Evolutionary conservation across 1,140 invertebrate species (phyloP).

Genomic region (Tachypleus tridentatus): DNA sequence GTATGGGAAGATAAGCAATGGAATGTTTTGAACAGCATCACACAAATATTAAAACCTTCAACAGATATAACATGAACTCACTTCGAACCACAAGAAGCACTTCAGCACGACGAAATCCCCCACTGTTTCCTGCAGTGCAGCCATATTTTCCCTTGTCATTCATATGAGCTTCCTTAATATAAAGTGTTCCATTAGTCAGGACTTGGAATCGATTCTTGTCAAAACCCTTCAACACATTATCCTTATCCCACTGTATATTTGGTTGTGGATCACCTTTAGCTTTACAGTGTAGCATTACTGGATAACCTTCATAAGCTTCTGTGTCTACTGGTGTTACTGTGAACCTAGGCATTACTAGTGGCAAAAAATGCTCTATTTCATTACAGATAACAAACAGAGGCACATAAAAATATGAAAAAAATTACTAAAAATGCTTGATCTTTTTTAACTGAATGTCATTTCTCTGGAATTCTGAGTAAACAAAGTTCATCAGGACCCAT

Average conservation of each 20-base stretch:
- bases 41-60: too few species aligned
- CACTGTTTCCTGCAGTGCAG: conserved; percentile 82
- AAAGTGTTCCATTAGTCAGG: conserved; percentile 68
- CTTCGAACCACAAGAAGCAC: conserved; percentile 55
- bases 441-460: too few species aligned
- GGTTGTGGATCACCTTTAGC: conserved; percentile 77
- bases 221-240: conserved; percentile 54
- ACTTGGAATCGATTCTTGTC: conserved; percentile 50
- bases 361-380: too few species aligned
- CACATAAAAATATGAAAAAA: too few species aligned
- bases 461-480: too few species aligned
- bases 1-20: too few species aligned
- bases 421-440: too few species aligned
- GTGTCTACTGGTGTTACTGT: conserved; percentile 48
- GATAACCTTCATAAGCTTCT: conserved; percentile 59
- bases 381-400: too few species aligned
- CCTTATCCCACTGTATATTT: conserved; percentile 81
- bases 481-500: too few species aligned
- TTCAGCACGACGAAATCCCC: conserved; percentile 70
- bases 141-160: conserved; percentile 77
- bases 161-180: conserved; percentile 58
- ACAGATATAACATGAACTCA: conserved; percentile 1
- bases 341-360: conserved; percentile 56
- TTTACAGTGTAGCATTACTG: conserved; percentile 63
- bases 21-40: too few species aligned